Conservation (phyloP, 2,797 vertebrate genomes). For the Prionace glauca region DNA sequence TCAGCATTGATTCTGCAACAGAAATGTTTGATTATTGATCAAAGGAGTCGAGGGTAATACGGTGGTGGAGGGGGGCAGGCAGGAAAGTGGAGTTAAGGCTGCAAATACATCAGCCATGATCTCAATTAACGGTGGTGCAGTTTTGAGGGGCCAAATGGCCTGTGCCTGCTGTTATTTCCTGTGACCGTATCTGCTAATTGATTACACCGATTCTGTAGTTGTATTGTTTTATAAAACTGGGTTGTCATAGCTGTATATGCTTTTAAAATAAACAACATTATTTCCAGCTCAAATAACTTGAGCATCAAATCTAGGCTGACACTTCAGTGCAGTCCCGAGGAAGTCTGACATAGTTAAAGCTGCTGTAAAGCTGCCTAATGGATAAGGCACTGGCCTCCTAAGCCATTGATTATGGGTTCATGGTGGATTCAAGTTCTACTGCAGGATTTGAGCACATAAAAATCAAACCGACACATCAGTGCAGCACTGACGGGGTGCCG, state of each 20-base stretch:
- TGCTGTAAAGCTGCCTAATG: background rate
- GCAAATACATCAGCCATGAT: background rate
- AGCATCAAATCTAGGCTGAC: background rate
- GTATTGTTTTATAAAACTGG: background rate
- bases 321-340: background rate
- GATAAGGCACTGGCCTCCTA: slow-evolving; percentile 31
- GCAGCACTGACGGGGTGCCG: background rate
- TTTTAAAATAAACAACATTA: background rate
- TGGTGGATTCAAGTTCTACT: background rate
- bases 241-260: background rate
- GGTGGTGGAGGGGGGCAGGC: too few relatives aligned
- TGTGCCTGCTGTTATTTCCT: background rate
- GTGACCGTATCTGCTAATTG: background rate
- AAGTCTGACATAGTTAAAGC: background rate
- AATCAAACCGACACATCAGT: background rate
- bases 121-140: background rate
- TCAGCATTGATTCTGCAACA: background rate
- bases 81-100: background rate
- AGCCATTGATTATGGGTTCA: slow-evolving; percentile 25
- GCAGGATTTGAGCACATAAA: background rate
- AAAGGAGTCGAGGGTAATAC: background rate
- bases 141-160: background rate
- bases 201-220: background rate
- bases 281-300: background rate
- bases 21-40: background rate